These are phyloP conservation scores for Sebastes hubbsi DNA, from an alignment of 2,797 vertebrate genomes.

Conservation along the genomic window DNA sequence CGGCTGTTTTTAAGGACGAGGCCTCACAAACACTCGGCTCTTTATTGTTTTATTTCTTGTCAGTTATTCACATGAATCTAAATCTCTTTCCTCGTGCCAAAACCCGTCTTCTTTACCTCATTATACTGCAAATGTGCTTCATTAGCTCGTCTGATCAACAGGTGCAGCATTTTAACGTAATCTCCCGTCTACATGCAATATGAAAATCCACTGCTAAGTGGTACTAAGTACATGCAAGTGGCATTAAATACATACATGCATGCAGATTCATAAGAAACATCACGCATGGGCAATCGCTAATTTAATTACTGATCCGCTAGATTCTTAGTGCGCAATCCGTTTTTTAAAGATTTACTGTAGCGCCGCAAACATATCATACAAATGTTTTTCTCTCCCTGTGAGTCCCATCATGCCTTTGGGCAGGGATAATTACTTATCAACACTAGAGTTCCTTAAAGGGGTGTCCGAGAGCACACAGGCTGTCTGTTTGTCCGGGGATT, in stretches of 20 bases:
- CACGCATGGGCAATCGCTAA: slow-evolving; percentile 48
- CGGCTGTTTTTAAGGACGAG: neutral
- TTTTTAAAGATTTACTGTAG: slow-evolving; percentile 73
- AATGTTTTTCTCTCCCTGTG: slow-evolving; percentile 61
- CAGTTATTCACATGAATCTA: neutral
- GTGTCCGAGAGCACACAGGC: slow-evolving; percentile 63
- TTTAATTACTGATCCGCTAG: slow-evolving; percentile 74
- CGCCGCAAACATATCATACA: slow-evolving; percentile 70
- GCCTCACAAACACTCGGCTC: neutral
- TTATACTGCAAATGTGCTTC: neutral
- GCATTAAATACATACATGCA: slow-evolving; percentile 47
- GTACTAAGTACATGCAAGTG: slow-evolving; percentile 49
- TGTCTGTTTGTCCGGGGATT: slow-evolving; percentile 75
- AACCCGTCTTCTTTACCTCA: neutral
- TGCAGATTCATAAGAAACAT: slow-evolving; percentile 28
- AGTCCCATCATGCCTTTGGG: slow-evolving; percentile 76
- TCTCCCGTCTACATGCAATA: slow-evolving; percentile 15
- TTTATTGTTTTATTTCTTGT: neutral
- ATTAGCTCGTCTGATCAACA: slow-evolving; percentile 37
- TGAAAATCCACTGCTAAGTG: slow-evolving; percentile 52
- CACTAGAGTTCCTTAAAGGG: slow-evolving; percentile 72
- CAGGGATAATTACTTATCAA: slow-evolving; percentile 78
- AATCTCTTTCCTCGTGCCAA: neutral
- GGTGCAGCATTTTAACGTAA: slow-evolving; percentile 23
- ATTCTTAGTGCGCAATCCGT: slow-evolving; percentile 61